Evolutionary conservation across 2,113 vertebrate species (phyloP).

Genomic region (Lethenteron camtschaticum): DNA sequence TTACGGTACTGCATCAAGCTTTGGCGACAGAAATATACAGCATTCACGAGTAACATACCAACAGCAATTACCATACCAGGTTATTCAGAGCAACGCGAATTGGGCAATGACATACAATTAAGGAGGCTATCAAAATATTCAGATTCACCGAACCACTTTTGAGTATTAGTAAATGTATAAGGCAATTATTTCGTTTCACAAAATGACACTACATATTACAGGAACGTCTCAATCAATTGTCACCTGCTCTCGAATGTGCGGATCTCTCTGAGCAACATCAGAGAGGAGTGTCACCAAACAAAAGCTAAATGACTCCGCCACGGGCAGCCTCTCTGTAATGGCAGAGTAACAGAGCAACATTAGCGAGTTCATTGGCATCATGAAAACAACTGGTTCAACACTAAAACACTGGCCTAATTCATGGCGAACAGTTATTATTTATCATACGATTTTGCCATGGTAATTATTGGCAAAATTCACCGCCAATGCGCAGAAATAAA

Average conservation of each 20-base stretch:
- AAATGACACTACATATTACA: neutral
- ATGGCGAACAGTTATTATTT: neutral
- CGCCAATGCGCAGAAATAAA: neutral
- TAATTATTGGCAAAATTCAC: neutral
- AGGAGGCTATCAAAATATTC: neutral
- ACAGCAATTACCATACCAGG: neutral
- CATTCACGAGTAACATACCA: neutral
- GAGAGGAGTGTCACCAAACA: constrained; percentile 3
- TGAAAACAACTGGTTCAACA: neutral
- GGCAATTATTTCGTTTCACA: neutral
- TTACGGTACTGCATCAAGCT: too few relatives aligned
- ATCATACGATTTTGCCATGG: neutral
- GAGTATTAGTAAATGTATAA: neutral
- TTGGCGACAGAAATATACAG: neutral
- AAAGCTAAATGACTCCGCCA: neutral
- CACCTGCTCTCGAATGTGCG: neutral
- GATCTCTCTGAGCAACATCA: constrained; percentile 2
- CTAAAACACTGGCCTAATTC: neutral
- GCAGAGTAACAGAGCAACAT: neutral
- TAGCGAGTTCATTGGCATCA: neutral
- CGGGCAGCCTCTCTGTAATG: constrained; percentile 1
- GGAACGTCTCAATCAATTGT: neutral
- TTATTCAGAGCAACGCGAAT: neutral
- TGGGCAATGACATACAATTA: neutral
- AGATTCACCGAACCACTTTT: neutral